phyloP scores from a whole-genome alignment of 2,888 invertebrate genomes.

The Marasmarcha lunaedactyla region DNA sequence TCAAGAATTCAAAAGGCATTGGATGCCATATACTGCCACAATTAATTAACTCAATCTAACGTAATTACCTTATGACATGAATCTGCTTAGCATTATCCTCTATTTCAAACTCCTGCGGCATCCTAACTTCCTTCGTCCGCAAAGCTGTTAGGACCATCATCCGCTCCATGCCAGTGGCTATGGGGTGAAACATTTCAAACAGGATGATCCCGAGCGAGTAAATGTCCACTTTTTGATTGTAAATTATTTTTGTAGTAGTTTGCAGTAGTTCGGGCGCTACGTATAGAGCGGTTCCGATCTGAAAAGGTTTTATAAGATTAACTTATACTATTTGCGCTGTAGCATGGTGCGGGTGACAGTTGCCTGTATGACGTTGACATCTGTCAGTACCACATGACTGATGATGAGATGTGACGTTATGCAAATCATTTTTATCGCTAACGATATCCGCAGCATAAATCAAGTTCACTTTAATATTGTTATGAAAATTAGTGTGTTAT shows the following conservation, averaged over 20 bases:
- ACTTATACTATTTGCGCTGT: no score
- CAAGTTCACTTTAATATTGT: no score
- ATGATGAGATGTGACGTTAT: no score
- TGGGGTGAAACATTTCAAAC: slow-evolving; percentile 94
- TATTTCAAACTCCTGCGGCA: slow-evolving; percentile 77
- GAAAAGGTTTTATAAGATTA: slow-evolving; percentile 9
- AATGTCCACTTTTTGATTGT: slow-evolving; percentile 91
- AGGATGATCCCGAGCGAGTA: slow-evolving; percentile 92
- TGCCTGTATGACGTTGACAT: no score
- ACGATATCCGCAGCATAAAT: no score
- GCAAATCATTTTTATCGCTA: no score
- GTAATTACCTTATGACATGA: slow-evolving; percentile 74
- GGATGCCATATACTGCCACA: no score
- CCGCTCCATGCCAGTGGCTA: slow-evolving; percentile 91
- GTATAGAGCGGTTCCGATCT: slow-evolving; percentile 95
- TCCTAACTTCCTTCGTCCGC: slow-evolving; percentile 74
- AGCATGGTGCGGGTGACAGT: no score
- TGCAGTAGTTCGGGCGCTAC: slow-evolving; percentile 92
- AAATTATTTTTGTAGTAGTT: slow-evolving; percentile 76
- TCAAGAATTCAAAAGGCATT: no score
- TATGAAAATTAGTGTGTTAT: no score
- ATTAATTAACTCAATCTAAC: no score
- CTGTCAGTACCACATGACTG: no score
- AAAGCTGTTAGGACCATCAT: slow-evolving; percentile 80
- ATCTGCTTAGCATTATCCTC: slow-evolving; percentile 70